phyloP scores from a whole-genome alignment of 2,888 invertebrate species.

The Apamea crenata region DNA sequence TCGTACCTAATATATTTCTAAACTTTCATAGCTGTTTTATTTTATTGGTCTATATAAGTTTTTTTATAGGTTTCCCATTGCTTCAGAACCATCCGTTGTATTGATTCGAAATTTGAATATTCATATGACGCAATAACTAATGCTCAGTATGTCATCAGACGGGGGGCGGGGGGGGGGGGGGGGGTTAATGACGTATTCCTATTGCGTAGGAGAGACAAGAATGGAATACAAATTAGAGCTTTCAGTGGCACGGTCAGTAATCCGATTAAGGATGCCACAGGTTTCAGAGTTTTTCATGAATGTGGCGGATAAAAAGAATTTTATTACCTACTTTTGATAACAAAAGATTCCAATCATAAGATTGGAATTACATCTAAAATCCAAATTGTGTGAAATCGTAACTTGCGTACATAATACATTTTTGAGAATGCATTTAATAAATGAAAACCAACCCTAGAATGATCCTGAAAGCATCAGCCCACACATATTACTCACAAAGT shows the following conservation, averaged over 20 bases:
- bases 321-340: not conserved
- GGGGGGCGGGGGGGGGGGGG: not conserved
- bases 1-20: not conserved
- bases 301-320: no score
- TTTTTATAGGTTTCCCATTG: slow-evolving; percentile 37
- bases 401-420: not conserved
- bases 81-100: slow-evolving; percentile 13
- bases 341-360: no score
- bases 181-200: slow-evolving; percentile 46
- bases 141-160: slow-evolving; percentile 33
- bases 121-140: slow-evolving; percentile 46
- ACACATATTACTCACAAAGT: slow-evolving; percentile 20
- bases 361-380: not conserved
- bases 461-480: slow-evolving; percentile 3
- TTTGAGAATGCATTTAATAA: not conserved
- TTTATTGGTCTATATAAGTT: slow-evolving; percentile 14
- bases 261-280: slow-evolving; percentile 44
- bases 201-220: slow-evolving; percentile 44
- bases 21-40: slow-evolving; percentile 5
- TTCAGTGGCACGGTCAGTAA: slow-evolving; percentile 45
- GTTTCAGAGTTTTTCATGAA: slow-evolving; percentile 5
- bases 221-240: slow-evolving; percentile 59
- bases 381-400: not conserved
- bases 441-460: not conserved
- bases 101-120: slow-evolving; percentile 54